Evolutionary conservation across 2,888 invertebrate genomes (phyloP), one percentile per base, ranked within the genome.

Genomic region (Tachystola acroxantha): DNA sequence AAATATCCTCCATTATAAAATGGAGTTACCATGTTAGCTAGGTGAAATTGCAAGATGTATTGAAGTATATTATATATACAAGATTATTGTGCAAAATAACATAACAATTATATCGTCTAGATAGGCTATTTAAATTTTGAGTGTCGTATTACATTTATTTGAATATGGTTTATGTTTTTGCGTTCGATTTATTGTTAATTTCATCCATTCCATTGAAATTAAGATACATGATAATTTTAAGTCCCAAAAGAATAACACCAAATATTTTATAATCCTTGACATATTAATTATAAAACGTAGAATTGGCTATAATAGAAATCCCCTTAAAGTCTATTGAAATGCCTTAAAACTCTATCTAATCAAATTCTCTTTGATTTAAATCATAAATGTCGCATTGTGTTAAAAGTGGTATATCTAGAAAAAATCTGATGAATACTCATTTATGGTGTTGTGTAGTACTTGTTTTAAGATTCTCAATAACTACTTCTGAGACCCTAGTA

Each of bases 11-110:
- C 65, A 64, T 67, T 66, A 64, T 66, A 68, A 65, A 57, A 68
- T 65, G 69, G 63, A 54, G 39, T 52, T 59, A 47, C 40, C 36
- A 33, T 48, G 52, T 67, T 79, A 78, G 78, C 68, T 79, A 78
- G 79, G 72, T 59, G 53, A 72, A 76, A 76, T 71, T 74, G 64
- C 70, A 67, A 77, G 64, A 73, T 71, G 68, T 70, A 68, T 66
- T 57, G 58, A 72, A 73, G 60, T 71, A 63, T 67, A 67, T 66
- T 65, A 65, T 70, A 71, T 73, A 76, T 69, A 74, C 64, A 68
- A 66, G 62, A 59, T 54, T 64, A 62, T 64, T 64, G 59, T 61
- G 64, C 59, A 60, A 61, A 63, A 50, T 56, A 55, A 56, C 46
- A 39, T 48, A 44, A 50, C 27, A 20, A 30, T 28, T 59, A 61